A percentile compares a stretch with the other conserved stretches of the same genome.
Evolutionary conservation across 2,888 invertebrate species (phyloP).

Genomic region (Cheilosia pagana): DNA sequence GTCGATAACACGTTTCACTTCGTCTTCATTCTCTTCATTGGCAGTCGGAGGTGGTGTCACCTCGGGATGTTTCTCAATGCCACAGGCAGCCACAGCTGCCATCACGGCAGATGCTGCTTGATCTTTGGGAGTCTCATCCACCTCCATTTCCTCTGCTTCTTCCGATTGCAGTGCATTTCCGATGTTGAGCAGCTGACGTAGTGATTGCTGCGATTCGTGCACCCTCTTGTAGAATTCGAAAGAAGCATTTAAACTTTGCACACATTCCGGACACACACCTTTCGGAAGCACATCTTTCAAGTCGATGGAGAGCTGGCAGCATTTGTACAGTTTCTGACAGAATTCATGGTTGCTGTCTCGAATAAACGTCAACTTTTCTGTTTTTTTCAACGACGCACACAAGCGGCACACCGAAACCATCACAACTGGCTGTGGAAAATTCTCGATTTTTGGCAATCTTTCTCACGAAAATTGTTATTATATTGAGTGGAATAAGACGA

Average conservation of each 20-base stretch:
- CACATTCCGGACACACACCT: constrained; percentile 78
- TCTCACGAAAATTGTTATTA: not conserved
- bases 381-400: constrained; percentile 78
- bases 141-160: not conserved
- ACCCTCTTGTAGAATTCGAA: constrained; percentile 78
- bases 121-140: not conserved
- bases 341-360: constrained; percentile 76
- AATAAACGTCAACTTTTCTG: constrained; percentile 73
- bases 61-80: not conserved
- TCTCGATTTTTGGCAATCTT: not conserved
- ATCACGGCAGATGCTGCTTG: constrained; percentile 22
- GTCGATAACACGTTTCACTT: not conserved
- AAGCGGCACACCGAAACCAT: constrained; percentile 78
- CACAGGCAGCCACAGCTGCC: constrained; percentile 1
- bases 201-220: constrained; percentile 78
- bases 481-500: not conserved
- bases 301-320: constrained; percentile 77
- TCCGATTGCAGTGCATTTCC: not conserved
- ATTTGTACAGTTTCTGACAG: constrained; percentile 76
- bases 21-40: not conserved
- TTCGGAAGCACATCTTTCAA: constrained; percentile 77
- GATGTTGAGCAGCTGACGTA: constrained; percentile 67
- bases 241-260: constrained; percentile 74
- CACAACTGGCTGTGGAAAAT: not conserved
- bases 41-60: not conserved